Percentiles rank a stretch among this genome's conserved stretches.
Conservation (phyloP, 2,113 vertebrate species). For the Haplotaxodon microlepis region DNA sequence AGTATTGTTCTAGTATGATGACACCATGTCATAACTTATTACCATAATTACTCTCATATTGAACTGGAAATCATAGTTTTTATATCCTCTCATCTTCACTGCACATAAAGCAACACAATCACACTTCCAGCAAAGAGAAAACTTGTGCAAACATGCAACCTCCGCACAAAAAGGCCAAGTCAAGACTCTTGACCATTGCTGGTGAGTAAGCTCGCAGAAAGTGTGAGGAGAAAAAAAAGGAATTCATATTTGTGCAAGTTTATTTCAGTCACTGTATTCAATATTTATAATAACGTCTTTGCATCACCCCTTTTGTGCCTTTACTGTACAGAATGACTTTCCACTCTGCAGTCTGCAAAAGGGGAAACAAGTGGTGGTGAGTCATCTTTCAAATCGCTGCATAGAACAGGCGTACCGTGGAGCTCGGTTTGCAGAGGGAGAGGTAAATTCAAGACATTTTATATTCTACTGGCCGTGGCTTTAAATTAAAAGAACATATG, state of each 20-base stretch:
- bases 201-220: not conserved
- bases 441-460: not conserved
- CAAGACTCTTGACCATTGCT: not conserved
- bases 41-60: not conserved
- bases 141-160: not conserved
- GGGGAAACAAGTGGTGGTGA: not conserved
- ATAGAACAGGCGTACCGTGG: not conserved
- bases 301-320: not conserved
- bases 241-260: not conserved
- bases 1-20: not conserved
- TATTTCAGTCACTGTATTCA: not conserved
- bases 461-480: not conserved
- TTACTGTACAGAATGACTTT: not conserved
- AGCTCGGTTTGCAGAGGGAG: not conserved
- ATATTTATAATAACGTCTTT: not conserved
- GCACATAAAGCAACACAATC: not conserved
- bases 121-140: not conserved
- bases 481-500: constrained; percentile 3
- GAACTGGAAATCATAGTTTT: not conserved
- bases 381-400: not conserved
- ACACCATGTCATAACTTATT: not conserved
- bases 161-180: not conserved
- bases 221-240: not conserved
- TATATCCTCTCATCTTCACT: not conserved
- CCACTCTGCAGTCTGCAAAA: not conserved